Percentiles rank a stretch among this genome's conserved stretches.
Evolutionary conservation across 1,140 invertebrate genomes (phyloP).

Genomic region (Micrasema minimum): DNA sequence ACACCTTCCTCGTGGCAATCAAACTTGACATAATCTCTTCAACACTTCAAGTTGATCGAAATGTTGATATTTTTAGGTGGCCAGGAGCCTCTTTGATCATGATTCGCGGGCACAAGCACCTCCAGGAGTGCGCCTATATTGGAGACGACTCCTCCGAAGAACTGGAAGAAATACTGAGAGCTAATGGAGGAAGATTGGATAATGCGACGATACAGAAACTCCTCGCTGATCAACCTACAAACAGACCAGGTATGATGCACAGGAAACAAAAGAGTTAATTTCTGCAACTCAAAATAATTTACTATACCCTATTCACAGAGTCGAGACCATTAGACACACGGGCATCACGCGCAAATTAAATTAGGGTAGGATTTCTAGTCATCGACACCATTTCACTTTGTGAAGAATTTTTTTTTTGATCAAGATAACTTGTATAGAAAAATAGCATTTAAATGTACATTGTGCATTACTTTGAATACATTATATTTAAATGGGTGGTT

Average conservation of each 20-base stretch:
- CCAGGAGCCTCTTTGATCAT: conserved; percentile 80
- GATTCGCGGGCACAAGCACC: conserved; percentile 79
- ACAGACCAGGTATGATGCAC: conserved; percentile 59
- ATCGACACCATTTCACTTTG: too few species aligned
- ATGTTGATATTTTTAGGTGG: conserved; percentile 66
- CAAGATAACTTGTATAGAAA: too few species aligned
- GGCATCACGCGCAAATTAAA: too few species aligned
- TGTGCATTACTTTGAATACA: too few species aligned
- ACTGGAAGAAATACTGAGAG: conserved; percentile 71
- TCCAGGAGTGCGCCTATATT: conserved; percentile 83
- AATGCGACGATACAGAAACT: conserved; percentile 51
- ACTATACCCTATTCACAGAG: too few species aligned
- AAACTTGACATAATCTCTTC: not conserved
- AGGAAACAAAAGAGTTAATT: too few species aligned
- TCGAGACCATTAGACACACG: too few species aligned
- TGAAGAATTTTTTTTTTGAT: too few species aligned
- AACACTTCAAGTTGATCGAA: not conserved
- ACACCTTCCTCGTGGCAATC: not conserved
- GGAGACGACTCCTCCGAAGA: conserved; percentile 82
- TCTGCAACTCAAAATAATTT: too few species aligned
- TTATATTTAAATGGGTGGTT: too few species aligned
- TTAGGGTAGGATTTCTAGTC: too few species aligned
- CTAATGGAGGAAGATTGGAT: conserved; percentile 58
- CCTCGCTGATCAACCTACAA: conserved; percentile 57
- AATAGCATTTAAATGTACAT: too few species aligned